Evolutionary conservation across 2,888 invertebrate genomes (phyloP), one percentile per base, ranked within the genome.

Genomic region (Drosophila atripex): DNA sequence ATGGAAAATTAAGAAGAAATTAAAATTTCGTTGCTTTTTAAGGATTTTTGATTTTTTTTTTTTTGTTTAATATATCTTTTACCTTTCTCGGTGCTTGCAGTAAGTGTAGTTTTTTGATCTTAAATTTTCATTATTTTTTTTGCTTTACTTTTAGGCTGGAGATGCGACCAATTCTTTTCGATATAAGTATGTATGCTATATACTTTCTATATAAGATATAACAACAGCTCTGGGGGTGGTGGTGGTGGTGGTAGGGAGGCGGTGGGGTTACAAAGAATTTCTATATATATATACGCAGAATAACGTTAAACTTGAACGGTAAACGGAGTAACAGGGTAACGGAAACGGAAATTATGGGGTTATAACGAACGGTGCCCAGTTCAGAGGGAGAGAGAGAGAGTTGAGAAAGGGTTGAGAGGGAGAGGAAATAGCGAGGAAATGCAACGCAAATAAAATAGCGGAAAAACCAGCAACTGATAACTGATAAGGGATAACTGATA

Each of bases 41-140:
- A 83, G 77, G 14, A 28, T 58, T 72, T 38, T 45, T 51, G 18
- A 18, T 55, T 35, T 30, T n/a, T 45, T 23, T 53, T 35, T 41
- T 12, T 53, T 32, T 18, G 30, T 56, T 70, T 38, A 46, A 25
- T n/a, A 55, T 63, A 46, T 32, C 45, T 55, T 88, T 89, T 87
- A 89, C 88, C 88, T 88, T 88, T 78, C 82, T 87, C 84, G 88
- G 87, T 89, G 88, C 88, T 84, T 84, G 82, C 88, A 83, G 88
- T 88, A 86, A 88, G 87, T 89, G 89, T 88, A 77, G 49, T 43
- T 46, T 71, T 68, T 71, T 59, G 59, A 50, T 71, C 60, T 71
- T 35, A 30, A 41, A 30, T 23, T 54, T 66, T 53, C 4, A 18
- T 51, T 32, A 23, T 45, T n/a, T 18, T 39, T 16, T 18, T 43